Evolutionary conservation across 2,888 invertebrate species (phyloP).

Genomic region (Melipona bicolor): DNA sequence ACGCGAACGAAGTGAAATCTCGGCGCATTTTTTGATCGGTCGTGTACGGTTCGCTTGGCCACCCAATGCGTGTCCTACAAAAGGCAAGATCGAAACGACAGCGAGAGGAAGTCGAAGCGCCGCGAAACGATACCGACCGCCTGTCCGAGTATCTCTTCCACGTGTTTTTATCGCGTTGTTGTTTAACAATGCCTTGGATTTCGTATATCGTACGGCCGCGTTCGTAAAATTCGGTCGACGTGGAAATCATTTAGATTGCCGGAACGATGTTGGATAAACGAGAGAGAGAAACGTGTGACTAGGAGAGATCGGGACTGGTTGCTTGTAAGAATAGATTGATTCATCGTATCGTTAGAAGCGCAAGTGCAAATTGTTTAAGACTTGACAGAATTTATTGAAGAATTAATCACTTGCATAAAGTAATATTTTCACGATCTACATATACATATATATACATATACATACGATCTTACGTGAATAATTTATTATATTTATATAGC

Average conservation of each 20-base stretch:
- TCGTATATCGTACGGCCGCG: neutral
- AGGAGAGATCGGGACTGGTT: no score
- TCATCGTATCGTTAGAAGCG: no score
- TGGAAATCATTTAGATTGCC: neutral
- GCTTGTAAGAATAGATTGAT: no score
- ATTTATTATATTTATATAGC: no score
- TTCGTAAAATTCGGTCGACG: neutral
- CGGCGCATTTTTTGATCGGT: conserved; percentile 59
- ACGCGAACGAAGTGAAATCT: conserved; percentile 62
- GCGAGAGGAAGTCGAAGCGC: conserved; percentile 40
- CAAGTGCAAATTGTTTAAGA: no score
- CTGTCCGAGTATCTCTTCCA: neutral
- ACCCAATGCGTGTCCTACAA: conserved; percentile 69
- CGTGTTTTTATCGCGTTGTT: conserved; percentile 4
- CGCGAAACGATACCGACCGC: conserved; percentile 2
- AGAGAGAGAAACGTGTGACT: no score
- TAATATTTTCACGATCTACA: no score
- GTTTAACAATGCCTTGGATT: neutral
- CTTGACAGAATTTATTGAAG: no score
- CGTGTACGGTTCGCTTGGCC: conserved; percentile 56
- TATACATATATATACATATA: no score
- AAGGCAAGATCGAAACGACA: conserved; percentile 56
- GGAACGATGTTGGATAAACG: neutral
- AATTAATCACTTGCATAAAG: no score
- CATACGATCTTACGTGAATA: no score